Base-by-base conservation (phyloP, 2,113 vertebrate genomes). In the Ciconia boyciana region DNA sequence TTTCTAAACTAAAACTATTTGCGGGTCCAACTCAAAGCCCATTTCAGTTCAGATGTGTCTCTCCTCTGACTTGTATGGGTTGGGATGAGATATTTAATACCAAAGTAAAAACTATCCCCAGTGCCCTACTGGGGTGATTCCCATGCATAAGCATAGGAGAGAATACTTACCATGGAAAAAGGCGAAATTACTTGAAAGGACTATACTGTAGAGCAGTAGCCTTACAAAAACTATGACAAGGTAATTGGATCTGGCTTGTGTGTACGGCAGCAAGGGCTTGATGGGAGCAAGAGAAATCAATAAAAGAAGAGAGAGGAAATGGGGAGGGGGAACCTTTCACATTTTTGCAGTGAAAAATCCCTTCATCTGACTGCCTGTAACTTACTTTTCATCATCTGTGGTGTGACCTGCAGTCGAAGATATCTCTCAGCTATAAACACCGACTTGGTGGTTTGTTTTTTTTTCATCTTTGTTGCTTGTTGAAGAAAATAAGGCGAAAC, bases 231-330 rank as follows among this genome's bases (percentile, higher is more conserved):
- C 79, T 62, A 32, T 19, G 52, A 62, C 81, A 94, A 36, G 71
- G 76, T 94, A 95, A 96, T 93, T 91, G 94, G 96, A 90, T 90
- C 68, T 88, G 94, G 92, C 91, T 95, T n/a, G 43, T 65, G 86
- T 79, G 57, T 76, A 29, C 89, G 92, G 87, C 91, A 92, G 82
- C 65, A 19, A 93, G 81, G 81, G 83, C 91, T 94, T 17, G 10
- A 83, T 61, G 49, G 65, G 58, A 87, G 92, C 64, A 65, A 89
- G 74, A 68, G 78, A 94, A 96, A 97, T 97, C 97, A 95, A 97
- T 96, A 95, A 95, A 96, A 93, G 87, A 86, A 96, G 82, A 83
- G 87, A 92, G 71, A 83, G 81, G 79, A 90, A 94, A 82, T 31
- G 54, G 78, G 68, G 64, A 87, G 54, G 85, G 78, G 77, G 61